phyloP scores from a whole-genome alignment of 2,888 invertebrate genomes.

The Lissocephala sabroskyi region DNA sequence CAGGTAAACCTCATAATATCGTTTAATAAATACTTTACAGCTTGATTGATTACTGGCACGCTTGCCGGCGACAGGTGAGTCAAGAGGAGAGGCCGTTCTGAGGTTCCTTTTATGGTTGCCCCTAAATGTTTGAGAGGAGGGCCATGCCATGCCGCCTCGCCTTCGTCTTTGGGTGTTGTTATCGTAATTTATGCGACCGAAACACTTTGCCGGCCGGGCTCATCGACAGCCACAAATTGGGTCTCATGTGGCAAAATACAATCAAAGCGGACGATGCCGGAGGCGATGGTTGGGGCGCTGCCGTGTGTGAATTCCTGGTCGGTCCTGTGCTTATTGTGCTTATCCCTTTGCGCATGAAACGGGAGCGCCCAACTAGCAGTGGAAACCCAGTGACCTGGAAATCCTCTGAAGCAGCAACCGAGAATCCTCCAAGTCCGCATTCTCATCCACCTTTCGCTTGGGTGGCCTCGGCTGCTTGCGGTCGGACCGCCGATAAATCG shows the following conservation, averaged over 20 bases:
- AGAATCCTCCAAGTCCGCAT: too few relatives aligned
- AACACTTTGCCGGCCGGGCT: slow-evolving; percentile 21
- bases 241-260: slow-evolving; percentile 62
- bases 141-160: not conserved
- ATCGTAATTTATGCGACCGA: slow-evolving; percentile 50
- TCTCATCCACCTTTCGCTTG: too few relatives aligned
- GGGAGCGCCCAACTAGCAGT: slow-evolving; percentile 13
- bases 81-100: slow-evolving; percentile 31
- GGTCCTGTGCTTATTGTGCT: slow-evolving; percentile 7
- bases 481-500: too few relatives aligned
- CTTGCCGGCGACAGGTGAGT: slow-evolving; percentile 48
- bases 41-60: slow-evolving; percentile 53
- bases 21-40: slow-evolving; percentile 64
- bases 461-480: too few relatives aligned
- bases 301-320: not conserved
- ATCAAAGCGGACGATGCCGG: slow-evolving; percentile 49
- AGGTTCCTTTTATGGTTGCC: not conserved
- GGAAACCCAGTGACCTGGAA: slow-evolving; percentile 61
- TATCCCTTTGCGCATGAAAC: slow-evolving; percentile 30
- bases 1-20: slow-evolving; percentile 60
- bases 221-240: slow-evolving; percentile 48
- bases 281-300: slow-evolving; percentile 3
- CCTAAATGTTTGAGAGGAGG: too few relatives aligned
- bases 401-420: too few relatives aligned
- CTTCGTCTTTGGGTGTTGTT: slow-evolving; percentile 3